Base-by-base conservation (phyloP, 2,797 vertebrate species). In the Sebastes jordani region DNA sequence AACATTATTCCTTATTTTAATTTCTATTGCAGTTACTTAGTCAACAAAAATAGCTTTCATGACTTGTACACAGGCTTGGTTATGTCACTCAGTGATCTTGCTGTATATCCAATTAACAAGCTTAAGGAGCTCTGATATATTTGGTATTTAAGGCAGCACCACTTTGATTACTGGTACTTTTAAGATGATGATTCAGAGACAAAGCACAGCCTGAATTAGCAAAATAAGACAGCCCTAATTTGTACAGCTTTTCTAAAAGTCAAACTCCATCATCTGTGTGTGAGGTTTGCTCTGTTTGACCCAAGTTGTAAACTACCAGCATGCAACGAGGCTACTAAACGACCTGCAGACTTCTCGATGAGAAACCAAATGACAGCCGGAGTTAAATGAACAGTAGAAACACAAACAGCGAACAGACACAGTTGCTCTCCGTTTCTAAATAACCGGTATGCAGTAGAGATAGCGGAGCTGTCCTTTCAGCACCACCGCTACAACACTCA, bases 381-480 rank as follows among this genome's bases (percentile, higher is more conserved):
- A 60, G 64, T 70, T 29, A 9, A n/a, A 25, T 38, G 2, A n/a
- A 11, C 32, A 22, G 4, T 1, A 29, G 5, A 4, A 49, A 62
- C 16, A 73, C 69, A 73, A 29, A 1, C 62, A 54, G 11, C 14
- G 4, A 65, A 22, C 2, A 25, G 46, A 61, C 10, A 55, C 27
- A 8, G 2, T 18, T 32, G 46, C 27, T 63, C 27, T 25, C n/a
- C 7, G 11, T 29, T n/a, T 42, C 6, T 3, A 20, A 55, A 58
- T 14, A 1, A 1, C n/a, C 5, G 11, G 1, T n/a, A 7, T 20
- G n/a, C 6, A 6, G 42, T 5, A 29, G 16, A 55, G 27, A 4
- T 0, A 25, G 62, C 27, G 80, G 86, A 93, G 89, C 93, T 94
- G 68, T 94, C 89, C 93, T 11, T 90, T 92, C 94, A 95, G 94